A percentile compares a stretch with the other conserved stretches of the same genome.
These are phyloP conservation scores for Muraenolepis orangiensis DNA, from an alignment of 2,797 vertebrate species.

Conservation along the genomic window DNA sequence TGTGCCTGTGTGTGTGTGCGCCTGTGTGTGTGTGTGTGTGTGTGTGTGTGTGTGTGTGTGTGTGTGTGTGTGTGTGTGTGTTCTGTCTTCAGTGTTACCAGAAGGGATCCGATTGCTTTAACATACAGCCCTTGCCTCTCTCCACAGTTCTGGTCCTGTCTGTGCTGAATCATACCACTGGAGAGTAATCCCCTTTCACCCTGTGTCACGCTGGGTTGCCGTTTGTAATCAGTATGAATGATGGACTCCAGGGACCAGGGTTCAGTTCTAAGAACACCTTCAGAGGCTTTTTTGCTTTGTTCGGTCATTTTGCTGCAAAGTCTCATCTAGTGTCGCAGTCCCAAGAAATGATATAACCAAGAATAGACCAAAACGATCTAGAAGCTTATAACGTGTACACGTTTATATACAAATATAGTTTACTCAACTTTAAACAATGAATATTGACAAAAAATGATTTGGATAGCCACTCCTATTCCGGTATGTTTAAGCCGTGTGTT, in stretches of 20 bases:
- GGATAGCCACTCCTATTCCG: background rate
- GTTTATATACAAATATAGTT: background rate
- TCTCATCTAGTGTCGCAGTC: background rate
- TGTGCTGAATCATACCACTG: background rate
- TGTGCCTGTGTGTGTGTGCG: too few species aligned
- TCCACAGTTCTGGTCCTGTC: background rate
- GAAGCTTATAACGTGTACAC: too few species aligned
- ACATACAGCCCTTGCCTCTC: background rate
- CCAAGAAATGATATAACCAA: background rate
- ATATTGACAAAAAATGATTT: background rate
- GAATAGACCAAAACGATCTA: too few species aligned
- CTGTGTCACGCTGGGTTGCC: background rate
- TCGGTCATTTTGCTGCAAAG: background rate
- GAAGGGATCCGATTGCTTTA: background rate
- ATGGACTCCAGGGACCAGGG: background rate
- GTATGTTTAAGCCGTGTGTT: background rate
- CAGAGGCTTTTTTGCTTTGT: background rate
- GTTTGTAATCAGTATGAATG: background rate
- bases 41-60: slow-evolving; percentile 3
- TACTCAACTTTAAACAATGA: background rate
- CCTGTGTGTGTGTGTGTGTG: slow-evolving; percentile 7
- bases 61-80: slow-evolving; percentile 6
- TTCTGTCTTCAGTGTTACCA: background rate
- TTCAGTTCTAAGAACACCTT: background rate
- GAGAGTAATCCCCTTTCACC: background rate